These are phyloP conservation scores for Acanthosepion lycidas DNA, from an alignment of 2,888 invertebrate species.

Conservation along the genomic window DNA sequence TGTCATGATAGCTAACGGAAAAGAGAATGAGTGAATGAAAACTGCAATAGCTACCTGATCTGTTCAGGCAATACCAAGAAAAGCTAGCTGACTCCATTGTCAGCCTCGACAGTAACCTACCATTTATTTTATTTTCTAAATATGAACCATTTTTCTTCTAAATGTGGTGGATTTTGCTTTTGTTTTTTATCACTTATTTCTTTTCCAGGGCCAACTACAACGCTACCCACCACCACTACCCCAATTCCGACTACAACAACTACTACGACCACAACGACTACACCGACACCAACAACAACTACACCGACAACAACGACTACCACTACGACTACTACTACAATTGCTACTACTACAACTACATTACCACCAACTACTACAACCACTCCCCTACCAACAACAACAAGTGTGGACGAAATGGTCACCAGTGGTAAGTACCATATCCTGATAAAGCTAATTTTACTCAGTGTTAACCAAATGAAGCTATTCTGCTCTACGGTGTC, in stretches of 20 bases:
- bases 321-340: slow-evolving; percentile 49
- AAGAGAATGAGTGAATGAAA: no score
- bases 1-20: no score
- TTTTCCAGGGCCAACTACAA: neutral
- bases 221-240: neutral
- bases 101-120: no score
- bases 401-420: slow-evolving; percentile 58
- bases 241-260: neutral
- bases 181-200: neutral
- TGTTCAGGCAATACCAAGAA: no score
- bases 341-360: slow-evolving; percentile 48
- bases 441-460: neutral
- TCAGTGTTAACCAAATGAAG: no score
- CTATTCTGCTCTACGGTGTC: no score
- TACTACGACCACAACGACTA: slow-evolving; percentile 51
- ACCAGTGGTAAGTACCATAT: slow-evolving; percentile 55
- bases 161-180: neutral
- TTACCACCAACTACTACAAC: slow-evolving; percentile 54
- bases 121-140: no score
- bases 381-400: slow-evolving; percentile 56
- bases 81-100: no score
- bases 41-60: no score
- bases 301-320: neutral
- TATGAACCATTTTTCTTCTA: no score
- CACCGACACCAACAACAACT: slow-evolving; percentile 46